phyloP scores from a whole-genome alignment of 2,113 vertebrate species.

The Tachysurus fulvidraco region DNA sequence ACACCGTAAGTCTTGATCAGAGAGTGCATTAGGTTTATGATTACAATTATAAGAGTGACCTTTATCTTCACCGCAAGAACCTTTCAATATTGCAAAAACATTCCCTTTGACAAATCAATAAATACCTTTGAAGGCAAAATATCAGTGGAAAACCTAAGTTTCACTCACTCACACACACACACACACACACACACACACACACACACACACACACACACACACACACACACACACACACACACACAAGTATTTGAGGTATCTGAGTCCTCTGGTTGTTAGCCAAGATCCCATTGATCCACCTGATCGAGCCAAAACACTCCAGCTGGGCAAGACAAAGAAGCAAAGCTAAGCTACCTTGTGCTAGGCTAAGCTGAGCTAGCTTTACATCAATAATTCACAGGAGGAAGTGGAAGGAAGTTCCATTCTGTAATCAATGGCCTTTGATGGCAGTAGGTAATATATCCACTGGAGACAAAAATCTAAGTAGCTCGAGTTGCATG shows the following conservation, averaged over 20 bases:
- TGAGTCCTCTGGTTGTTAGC: slow-evolving; percentile 14
- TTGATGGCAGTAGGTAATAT: slow-evolving; percentile 21
- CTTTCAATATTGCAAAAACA: not conserved
- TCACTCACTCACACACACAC: not conserved
- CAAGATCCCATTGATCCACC: slow-evolving; percentile 3
- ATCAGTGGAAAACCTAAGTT: not conserved
- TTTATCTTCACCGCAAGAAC: not conserved
- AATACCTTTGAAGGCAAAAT: not conserved
- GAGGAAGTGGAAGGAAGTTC: slow-evolving; percentile 27
- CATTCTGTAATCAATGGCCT: slow-evolving; percentile 31
- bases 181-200: no score
- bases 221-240: not conserved
- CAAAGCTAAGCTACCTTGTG: slow-evolving; percentile 4
- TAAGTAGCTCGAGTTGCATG: not conserved
- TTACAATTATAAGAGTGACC: not conserved
- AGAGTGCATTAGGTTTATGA: not conserved
- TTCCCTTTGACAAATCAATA: not conserved
- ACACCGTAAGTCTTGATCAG: not conserved
- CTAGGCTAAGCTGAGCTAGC: not conserved
- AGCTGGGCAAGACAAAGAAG: slow-evolving; percentile 3
- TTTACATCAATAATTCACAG: slow-evolving; percentile 34
- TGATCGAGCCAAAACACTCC: not conserved
- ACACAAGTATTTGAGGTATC: not conserved
- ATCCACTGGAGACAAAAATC: slow-evolving; percentile 30
- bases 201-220: not conserved